Evolutionary conservation across 2,888 invertebrate species (phyloP).

Genomic region (Scaptomyza reducta): DNA sequence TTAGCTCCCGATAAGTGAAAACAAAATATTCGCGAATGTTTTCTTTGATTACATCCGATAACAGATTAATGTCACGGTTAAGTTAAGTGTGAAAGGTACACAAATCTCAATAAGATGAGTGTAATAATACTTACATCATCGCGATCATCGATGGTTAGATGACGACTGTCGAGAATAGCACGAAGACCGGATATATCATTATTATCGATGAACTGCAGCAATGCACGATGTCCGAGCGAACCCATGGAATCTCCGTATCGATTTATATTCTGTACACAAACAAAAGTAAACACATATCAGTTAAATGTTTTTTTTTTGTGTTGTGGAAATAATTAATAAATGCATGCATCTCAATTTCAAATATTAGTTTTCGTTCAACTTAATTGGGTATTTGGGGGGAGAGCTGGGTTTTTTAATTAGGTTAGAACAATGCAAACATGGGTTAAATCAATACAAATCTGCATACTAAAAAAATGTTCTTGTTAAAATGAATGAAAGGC

Average conservation of each 20-base stretch:
- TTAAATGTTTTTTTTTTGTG: constrained; percentile 7
- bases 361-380: constrained; percentile 21
- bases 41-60: background rate
- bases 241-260: constrained; percentile 95
- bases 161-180: constrained; percentile 92
- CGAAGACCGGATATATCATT: constrained; percentile 92
- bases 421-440: constrained; percentile 35
- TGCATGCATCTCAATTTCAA: constrained; percentile 46
- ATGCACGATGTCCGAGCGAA: constrained; percentile 93
- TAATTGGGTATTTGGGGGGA: background rate
- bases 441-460: constrained; percentile 45
- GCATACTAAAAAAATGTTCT: constrained; percentile 15
- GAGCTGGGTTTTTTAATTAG: constrained; percentile 25
- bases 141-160: constrained; percentile 92
- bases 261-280: constrained; percentile 89
- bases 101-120: background rate
- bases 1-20: background rate
- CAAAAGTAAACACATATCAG: background rate
- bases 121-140: constrained; percentile 88
- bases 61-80: constrained; percentile 5
- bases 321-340: constrained; percentile 27
- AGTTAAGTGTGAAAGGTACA: background rate
- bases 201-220: constrained; percentile 91
- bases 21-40: background rate
- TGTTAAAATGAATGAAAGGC: constrained; percentile 18